These are phyloP conservation scores for Elymnias hypermnestra DNA, from an alignment of 1,140 invertebrate genomes.

Conservation along the genomic window DNA sequence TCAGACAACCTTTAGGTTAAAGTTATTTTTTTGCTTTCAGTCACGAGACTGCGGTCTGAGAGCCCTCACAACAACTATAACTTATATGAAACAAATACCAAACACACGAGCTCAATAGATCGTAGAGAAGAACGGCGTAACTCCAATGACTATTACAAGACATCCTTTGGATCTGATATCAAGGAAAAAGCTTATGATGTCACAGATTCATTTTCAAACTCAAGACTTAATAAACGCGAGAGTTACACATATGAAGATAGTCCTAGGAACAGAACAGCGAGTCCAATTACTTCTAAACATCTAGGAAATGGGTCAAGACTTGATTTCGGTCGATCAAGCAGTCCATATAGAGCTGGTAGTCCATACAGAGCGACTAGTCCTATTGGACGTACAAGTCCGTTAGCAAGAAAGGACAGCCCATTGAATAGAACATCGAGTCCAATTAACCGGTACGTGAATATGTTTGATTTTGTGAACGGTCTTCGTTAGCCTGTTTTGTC, in stretches of 20 bases:
- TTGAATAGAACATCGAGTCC: conserved; percentile 69
- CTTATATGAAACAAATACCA: conserved; percentile 52
- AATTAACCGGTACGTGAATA: conserved; percentile 60
- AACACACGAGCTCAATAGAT: conserved; percentile 54
- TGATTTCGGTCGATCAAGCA: conserved; percentile 58
- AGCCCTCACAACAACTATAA: conserved; percentile 64
- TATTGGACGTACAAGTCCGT: conserved; percentile 58
- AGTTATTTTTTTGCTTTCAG: too few relatives aligned
- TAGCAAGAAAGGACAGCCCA: conserved; percentile 60
- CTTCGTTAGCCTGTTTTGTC: not conserved
- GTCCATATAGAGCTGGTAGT: conserved; percentile 61
- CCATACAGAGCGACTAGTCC: conserved; percentile 60
- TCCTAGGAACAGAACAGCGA: conserved; percentile 62
- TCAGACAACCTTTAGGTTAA: too few relatives aligned
- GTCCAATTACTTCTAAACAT: conserved; percentile 71
- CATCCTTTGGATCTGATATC: conserved; percentile 49
- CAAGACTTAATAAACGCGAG: conserved; percentile 43
- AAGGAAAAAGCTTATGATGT: conserved; percentile 66
- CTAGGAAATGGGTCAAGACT: conserved; percentile 59
- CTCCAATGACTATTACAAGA: conserved; percentile 66
- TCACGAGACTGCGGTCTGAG: conserved; percentile 59
- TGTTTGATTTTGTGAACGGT: not conserved
- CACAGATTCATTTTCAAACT: conserved; percentile 61
- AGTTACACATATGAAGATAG: conserved; percentile 56
- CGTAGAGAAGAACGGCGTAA: conserved; percentile 57